Base-by-base conservation (phyloP, 2,888 invertebrate genomes). In the Trypoxylon attenuatum region DNA sequence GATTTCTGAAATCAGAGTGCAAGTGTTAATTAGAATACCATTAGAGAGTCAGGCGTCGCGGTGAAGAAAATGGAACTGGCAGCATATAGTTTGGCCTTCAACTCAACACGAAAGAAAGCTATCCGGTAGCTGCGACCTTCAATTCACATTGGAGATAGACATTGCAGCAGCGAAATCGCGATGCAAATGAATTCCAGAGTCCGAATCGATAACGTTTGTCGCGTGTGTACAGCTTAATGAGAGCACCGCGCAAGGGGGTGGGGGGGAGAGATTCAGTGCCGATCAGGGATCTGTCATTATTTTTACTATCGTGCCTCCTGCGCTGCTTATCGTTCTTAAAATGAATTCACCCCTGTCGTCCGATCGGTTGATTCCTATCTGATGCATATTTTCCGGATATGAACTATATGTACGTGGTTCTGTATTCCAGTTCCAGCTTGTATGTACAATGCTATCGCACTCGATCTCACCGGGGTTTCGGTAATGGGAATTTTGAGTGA, bases 251-350 rank as follows among this genome's bases (percentile, higher is more conserved):
- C 33, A 13, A 33, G 33, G 13, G 13, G 8, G 33, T 10, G 33
- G 13, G 33, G n/a, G 33, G 33, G 33, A 33, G n/a, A n/a, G n/a
- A n/a, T n/a, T n/a, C n/a, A n/a, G n/a, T n/a, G n/a, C n/a, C n/a
- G n/a, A n/a, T n/a, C n/a, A n/a, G n/a, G n/a, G n/a, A n/a, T n/a
- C n/a, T n/a, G n/a, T n/a, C 13, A 33, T 33, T 33, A 33, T 33
- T 33, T 59, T 69, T 66, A 59, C 62, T 23, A 46, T 46, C 25
- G 25, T 10, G 13, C 33, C 5, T 5, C 5, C n/a, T 27, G 0
- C 2, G 6, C 27, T 33, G 13, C 33, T 33, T 5, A 33, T 33
- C 33, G 33, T 1, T 33, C 8, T n/a, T n/a, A n/a, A n/a, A n/a
- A n/a, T n/a, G n/a, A n/a, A n/a, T n/a, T n/a, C n/a, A n/a, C n/a